Evolutionary conservation across 2,888 invertebrate genomes (phyloP).

Genomic region (Oscheius onirici): DNA sequence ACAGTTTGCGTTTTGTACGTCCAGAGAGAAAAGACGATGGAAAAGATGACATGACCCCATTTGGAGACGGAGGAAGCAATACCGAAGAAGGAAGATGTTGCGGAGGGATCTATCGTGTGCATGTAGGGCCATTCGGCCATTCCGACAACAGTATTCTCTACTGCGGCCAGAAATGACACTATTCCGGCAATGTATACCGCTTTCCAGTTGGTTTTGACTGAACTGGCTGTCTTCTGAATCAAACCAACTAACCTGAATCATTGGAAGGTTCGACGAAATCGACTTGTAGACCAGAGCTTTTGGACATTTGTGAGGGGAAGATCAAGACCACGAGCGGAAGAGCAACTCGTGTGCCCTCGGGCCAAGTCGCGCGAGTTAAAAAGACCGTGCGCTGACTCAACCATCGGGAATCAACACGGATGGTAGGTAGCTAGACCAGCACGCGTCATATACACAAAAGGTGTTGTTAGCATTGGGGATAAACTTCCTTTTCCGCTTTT

Average conservation of each 20-base stretch:
- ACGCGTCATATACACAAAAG: neutral
- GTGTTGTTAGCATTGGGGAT: neutral
- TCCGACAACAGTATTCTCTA: conserved; percentile 54
- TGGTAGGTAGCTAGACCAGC: conserved; percentile 15
- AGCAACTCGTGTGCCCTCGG: conserved; percentile 5
- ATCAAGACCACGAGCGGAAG: conserved; percentile 2
- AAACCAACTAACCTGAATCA: neutral
- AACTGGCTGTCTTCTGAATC: neutral
- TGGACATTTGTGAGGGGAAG: neutral
- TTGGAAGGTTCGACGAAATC: neutral
- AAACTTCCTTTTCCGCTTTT: conserved; percentile 4
- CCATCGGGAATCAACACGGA: neutral
- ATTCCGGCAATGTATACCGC: conserved; percentile 41
- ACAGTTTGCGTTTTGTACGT: conserved; percentile 48
- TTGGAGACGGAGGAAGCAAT: conserved; percentile 50
- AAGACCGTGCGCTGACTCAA: conserved; percentile 19
- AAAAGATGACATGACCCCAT: conserved; percentile 51
- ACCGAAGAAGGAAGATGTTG: conserved; percentile 53
- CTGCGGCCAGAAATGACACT: conserved; percentile 50
- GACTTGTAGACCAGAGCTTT: neutral
- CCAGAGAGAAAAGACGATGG: conserved; percentile 53
- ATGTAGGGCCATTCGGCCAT: conserved; percentile 56
- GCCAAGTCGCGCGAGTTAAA: conserved; percentile 11
- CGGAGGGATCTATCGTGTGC: conserved; percentile 47
- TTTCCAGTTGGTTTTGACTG: conserved; percentile 37